Conservation (phyloP, 2,888 invertebrate genomes). For the Deilephila porcellus region DNA sequence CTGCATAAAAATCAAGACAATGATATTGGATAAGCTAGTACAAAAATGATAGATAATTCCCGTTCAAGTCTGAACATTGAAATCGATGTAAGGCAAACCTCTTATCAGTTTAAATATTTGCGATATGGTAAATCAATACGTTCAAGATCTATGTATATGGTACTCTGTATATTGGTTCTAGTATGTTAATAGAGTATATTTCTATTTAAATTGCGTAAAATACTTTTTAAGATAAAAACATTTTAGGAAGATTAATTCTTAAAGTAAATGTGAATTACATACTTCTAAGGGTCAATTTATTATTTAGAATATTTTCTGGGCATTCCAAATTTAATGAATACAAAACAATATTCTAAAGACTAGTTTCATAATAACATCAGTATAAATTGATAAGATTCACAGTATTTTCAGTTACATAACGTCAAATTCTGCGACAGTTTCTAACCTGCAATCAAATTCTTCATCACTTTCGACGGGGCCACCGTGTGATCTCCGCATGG, state of each 20-base stretch:
- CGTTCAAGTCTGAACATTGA: constrained; percentile 2
- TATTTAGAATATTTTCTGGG: background rate
- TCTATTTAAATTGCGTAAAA: background rate
- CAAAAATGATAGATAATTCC: background rate
- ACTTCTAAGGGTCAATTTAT: background rate
- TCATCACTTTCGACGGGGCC: constrained; percentile 90
- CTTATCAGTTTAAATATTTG: constrained; percentile 11
- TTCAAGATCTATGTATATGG: background rate
- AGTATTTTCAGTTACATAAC: constrained; percentile 80
- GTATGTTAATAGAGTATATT: background rate
- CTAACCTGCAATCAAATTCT: constrained; percentile 91
- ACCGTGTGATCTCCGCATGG: constrained; percentile 71
- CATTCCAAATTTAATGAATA: background rate
- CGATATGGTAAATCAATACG: constrained; percentile 17
- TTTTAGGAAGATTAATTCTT: background rate
- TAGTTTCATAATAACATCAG: background rate
- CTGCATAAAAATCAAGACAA: no score
- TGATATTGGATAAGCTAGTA: background rate
- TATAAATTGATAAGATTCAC: constrained; percentile 22
- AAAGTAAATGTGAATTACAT: background rate
- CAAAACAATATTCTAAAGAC: background rate
- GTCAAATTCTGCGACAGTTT: constrained; percentile 58
- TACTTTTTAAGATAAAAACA: no score
- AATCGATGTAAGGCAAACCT: background rate
- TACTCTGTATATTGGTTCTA: background rate